These are phyloP conservation scores for Pararge aegeria DNA, from an alignment of 1,140 invertebrate genomes.

Conservation along the genomic window DNA sequence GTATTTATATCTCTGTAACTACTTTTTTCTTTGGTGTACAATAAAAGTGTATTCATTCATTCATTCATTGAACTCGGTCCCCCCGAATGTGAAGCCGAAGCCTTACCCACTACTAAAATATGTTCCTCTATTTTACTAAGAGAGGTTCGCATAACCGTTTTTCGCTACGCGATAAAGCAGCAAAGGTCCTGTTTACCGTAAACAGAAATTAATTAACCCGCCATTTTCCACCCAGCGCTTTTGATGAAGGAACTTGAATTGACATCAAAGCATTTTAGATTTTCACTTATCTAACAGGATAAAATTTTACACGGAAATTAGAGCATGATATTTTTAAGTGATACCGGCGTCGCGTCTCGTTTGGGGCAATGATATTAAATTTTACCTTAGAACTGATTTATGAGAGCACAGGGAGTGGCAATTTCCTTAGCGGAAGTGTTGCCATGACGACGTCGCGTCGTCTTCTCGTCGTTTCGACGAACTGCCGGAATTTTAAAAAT, in stretches of 20 bases:
- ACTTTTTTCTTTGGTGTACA: too few species aligned
- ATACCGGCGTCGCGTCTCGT: conserved; percentile 17
- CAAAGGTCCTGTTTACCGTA: not conserved
- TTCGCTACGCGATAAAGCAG: not conserved
- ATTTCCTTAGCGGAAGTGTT: conserved; percentile 63
- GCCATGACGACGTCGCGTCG: conserved; percentile 37
- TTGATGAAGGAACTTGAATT: not conserved
- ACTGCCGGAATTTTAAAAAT: conserved; percentile 1
- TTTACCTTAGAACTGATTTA: conserved; percentile 64
- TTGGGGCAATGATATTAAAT: conserved; percentile 53
- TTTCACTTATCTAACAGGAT: not conserved
- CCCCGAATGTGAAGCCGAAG: too few species aligned
- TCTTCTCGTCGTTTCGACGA: not conserved
- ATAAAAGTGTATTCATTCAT: too few species aligned
- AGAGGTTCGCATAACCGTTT: too few species aligned
- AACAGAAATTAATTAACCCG: not conserved
- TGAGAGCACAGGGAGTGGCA: conserved; percentile 52
- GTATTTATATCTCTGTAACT: too few species aligned
- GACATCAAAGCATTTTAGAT: conserved; percentile 2
- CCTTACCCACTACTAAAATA: too few species aligned
- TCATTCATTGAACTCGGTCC: too few species aligned
- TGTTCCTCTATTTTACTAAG: too few species aligned
- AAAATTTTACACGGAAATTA: conserved; percentile 8
- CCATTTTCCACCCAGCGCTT: not conserved
- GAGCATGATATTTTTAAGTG: conserved; percentile 13